Base-by-base conservation (phyloP, 2,888 invertebrate genomes). In the Lasioglossum figueresi region DNA sequence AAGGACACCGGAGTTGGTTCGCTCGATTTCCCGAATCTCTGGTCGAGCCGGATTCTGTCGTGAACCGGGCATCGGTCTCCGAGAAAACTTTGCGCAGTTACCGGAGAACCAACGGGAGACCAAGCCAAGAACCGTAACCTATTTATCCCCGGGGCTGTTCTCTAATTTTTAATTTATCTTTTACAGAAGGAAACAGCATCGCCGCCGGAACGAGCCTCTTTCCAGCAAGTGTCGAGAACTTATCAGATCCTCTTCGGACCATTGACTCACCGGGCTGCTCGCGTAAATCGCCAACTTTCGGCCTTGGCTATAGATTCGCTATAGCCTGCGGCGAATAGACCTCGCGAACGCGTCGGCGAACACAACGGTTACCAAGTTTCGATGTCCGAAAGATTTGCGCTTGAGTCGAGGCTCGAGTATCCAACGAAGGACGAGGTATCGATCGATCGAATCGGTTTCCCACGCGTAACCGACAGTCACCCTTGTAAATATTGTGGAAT, bases 211-310 rank as follows among this genome's bases (percentile, higher is more conserved):
- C 80, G 66, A 31, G 59, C 34, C 76, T 76, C 52, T 75, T 52
- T 59, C 82, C 70, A 43, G 71, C 79, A 78, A 86, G 85, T 82
- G 82, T 86, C 59, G 82, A 80, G 83, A 87, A 87, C 83, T 87
- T 87, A 86, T 87, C 86, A 86, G 86, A 86, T 86, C 79, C 45
- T 79, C 40, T 70, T 48, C 86, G 83, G 86, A 70, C 81, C 86
- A 86, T 86, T 86, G 87, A 83, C 78, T 83, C 80, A 48, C 3
- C 14, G 6, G 70, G n/a, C 2, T 4, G 10, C 2, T 4, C n/a
- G 52, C 76, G 77, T 86, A 86, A 87, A 87, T 87, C 86, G 75
- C 34, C 14, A 87, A 87, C 70, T 86, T 87, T 79, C 45, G 37
- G 45, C 19, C 27, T 4, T 37, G 70, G 37, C 76, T 68, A 78